Percentiles rank a stretch among this genome's conserved stretches.
Evolutionary conservation across 2,113 vertebrate species (phyloP).

Genomic region (Laterallus jamaicensis): DNA sequence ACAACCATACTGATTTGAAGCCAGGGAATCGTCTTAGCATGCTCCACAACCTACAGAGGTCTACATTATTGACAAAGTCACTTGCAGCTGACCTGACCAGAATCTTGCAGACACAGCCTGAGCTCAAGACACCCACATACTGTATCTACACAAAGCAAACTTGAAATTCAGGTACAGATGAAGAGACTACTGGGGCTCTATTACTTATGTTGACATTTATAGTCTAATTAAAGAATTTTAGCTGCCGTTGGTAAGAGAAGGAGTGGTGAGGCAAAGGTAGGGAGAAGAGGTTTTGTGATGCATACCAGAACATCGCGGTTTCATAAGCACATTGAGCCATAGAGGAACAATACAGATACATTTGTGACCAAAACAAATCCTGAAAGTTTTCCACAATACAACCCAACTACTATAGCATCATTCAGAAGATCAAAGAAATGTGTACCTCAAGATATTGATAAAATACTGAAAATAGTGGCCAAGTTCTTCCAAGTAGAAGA

Average conservation of each 20-base stretch:
- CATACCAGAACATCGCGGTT: neutral
- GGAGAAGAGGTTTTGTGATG: neutral
- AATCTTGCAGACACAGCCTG: neutral
- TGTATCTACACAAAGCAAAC: neutral
- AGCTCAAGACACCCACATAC: neutral
- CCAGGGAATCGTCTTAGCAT: neutral
- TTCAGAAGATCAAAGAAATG: neutral
- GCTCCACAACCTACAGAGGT: accelerated
- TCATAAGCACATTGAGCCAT: neutral
- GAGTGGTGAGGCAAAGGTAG: neutral
- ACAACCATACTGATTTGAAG: neutral
- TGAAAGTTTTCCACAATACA: neutral
- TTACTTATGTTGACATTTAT: neutral
- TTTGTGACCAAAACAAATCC: neutral
- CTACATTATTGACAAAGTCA: neutral
- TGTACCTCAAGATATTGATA: constrained; percentile 93
- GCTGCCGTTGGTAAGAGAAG: neutral
- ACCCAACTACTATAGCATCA: neutral
- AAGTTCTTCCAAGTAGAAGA: constrained; percentile 90
- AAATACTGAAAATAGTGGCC: constrained; percentile 94
- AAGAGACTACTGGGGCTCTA: neutral
- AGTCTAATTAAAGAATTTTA: neutral
- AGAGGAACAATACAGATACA: neutral
- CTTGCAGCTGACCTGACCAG: neutral
- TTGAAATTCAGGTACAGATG: neutral